Evolutionary conservation across 37 sponge, comb jelly and placozoan genomes (phyloP).

Genomic region (Hexactinellida sp.): DNA sequence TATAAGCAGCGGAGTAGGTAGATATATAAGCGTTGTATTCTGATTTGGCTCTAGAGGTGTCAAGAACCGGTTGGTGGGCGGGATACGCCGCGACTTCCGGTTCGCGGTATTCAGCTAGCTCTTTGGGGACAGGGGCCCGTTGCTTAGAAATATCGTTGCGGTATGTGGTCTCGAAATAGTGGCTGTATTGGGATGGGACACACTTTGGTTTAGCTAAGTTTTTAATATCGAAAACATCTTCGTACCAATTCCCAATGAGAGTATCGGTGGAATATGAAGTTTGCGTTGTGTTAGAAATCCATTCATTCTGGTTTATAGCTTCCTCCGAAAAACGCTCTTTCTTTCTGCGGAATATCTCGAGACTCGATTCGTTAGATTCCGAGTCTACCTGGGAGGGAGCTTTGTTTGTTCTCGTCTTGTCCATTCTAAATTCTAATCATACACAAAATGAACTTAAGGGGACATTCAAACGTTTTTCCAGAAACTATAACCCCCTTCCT

Average conservation of each 20-base stretch:
- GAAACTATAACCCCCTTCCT: too few relatives aligned
- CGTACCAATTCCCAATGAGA: constrained; percentile 87
- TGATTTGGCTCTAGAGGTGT: constrained; percentile 42
- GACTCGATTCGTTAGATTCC: neutral
- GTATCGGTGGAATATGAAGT: constrained; percentile 39
- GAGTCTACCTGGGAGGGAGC: neutral
- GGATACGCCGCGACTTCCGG: constrained; percentile 46
- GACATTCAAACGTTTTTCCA: too few relatives aligned
- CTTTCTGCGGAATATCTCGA: neutral
- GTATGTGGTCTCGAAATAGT: constrained; percentile 68
- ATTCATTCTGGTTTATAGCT: neutral
- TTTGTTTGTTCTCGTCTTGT: neutral
- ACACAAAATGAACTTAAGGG: too few relatives aligned
- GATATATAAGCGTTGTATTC: constrained; percentile 46
- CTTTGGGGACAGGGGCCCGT: neutral
- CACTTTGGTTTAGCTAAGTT: constrained; percentile 24
- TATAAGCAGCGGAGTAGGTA: constrained; percentile 41
- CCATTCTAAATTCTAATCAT: too few relatives aligned
- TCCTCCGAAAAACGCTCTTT: constrained; percentile 11
- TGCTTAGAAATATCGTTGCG: constrained; percentile 22
- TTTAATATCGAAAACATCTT: constrained; percentile 61
- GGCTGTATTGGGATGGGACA: constrained; percentile 64
- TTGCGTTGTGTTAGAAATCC: constrained; percentile 16
- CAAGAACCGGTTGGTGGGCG: constrained; percentile 63
- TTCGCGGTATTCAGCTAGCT: neutral